A percentile compares a stretch with the other conserved stretches of the same genome.
Evolutionary conservation across 2,113 vertebrate species (phyloP).

Genomic region (Scatophagus argus): DNA sequence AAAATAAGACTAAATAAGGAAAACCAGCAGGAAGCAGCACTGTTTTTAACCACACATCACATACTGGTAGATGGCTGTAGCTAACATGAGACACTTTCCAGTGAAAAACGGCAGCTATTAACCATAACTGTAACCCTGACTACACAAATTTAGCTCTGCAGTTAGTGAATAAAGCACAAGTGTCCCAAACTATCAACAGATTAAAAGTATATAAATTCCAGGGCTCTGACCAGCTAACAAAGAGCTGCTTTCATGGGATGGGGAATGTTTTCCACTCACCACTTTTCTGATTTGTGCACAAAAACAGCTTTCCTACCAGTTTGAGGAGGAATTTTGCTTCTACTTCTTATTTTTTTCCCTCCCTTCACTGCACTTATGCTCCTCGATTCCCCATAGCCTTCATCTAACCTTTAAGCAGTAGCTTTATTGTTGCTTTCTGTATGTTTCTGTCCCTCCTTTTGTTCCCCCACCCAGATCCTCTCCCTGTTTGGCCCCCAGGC

Average conservation of each 20-base stretch:
- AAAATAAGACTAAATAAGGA: no score
- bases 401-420: background rate
- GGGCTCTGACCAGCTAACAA: no score
- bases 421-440: slow-evolving; percentile 1
- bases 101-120: background rate
- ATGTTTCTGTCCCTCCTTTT: slow-evolving; percentile 8
- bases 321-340: background rate
- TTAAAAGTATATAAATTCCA: no score
- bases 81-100: no score
- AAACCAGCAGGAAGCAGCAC: no score
- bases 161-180: background rate
- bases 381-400: background rate
- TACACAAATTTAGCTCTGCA: background rate
- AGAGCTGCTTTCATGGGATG: background rate
- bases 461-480: slow-evolving; percentile 34
- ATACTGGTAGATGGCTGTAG: no score
- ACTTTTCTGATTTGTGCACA: no score
- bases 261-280: background rate
- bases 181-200: background rate
- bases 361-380: background rate
- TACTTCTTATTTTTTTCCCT: background rate
- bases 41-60: no score
- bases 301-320: slow-evolving; percentile 17
- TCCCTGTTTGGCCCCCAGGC: slow-evolving; percentile 39
- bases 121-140: background rate